Conservation (phyloP, 64 coral and sea anemone genomes). For the Stichodactyla mertensii region DNA sequence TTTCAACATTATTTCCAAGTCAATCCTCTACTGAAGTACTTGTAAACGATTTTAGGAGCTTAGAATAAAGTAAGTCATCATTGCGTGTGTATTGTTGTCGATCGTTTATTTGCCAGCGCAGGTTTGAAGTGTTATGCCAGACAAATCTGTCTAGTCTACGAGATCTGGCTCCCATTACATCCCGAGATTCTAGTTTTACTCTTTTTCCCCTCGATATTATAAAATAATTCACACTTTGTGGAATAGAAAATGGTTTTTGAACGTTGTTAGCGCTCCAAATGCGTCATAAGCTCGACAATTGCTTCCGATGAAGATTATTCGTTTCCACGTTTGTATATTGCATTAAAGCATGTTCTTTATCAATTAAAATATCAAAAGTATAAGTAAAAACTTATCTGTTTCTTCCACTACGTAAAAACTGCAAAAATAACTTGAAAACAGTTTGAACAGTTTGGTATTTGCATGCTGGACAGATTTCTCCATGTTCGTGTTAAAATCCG, state of each 20-base stretch:
- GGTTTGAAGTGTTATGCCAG: not conserved
- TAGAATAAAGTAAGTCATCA: not conserved
- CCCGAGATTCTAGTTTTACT: not conserved
- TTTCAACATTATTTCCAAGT: not conserved
- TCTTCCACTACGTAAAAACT: not conserved
- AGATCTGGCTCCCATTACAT: not conserved
- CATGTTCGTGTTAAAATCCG: not conserved
- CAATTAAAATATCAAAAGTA: not conserved
- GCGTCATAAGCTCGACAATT: not conserved
- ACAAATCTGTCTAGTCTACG: not conserved
- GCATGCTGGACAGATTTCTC: not conserved
- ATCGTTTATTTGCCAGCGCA: not conserved
- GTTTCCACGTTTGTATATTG: not conserved
- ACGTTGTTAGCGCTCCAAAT: not conserved
- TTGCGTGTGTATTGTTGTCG: not conserved
- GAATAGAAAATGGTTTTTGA: not conserved
- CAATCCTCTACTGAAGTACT: not conserved
- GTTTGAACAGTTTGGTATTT: not conserved
- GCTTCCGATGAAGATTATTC: constrained; percentile 2
- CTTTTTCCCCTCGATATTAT: not conserved
- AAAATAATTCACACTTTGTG: not conserved
- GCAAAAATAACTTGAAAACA: not conserved
- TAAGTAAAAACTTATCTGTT: not conserved
- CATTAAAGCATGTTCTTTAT: not conserved
- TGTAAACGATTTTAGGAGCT: not conserved